Conservation (phyloP, 2,888 invertebrate species). For the Alitta virens region DNA sequence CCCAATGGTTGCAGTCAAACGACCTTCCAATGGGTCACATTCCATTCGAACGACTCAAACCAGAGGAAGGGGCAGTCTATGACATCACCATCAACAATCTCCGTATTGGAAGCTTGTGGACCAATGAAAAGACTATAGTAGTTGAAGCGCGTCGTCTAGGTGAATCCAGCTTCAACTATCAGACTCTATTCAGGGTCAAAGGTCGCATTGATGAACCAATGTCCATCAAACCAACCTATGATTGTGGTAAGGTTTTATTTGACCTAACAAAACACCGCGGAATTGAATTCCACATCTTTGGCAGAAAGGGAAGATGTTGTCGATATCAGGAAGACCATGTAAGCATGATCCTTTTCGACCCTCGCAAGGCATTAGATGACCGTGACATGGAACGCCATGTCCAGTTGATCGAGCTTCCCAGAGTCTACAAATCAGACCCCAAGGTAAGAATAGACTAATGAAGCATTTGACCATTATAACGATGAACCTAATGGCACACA, state of each 20-base stretch:
- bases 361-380: background rate
- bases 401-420: background rate
- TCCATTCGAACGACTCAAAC: background rate
- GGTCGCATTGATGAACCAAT: background rate
- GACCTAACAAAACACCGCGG: background rate
- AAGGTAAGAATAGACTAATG: no score
- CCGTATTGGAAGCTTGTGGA: background rate
- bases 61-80: background rate
- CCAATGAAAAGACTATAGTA: background rate
- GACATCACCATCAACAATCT: background rate
- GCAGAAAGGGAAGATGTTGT: background rate
- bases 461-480: no score
- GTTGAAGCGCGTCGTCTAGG: background rate
- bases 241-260: background rate
- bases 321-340: background rate
- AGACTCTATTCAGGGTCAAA: background rate
- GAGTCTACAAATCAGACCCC: conserved; percentile 1
- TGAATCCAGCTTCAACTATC: background rate
- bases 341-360: background rate
- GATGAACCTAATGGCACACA: no score
- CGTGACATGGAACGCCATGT: background rate
- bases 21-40: background rate
- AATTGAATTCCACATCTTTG: background rate
- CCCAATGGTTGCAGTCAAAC: no score
- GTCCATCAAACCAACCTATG: background rate